phyloP scores from a whole-genome alignment of 2,888 invertebrate species.

The Reticulitermes lucifugus region DNA sequence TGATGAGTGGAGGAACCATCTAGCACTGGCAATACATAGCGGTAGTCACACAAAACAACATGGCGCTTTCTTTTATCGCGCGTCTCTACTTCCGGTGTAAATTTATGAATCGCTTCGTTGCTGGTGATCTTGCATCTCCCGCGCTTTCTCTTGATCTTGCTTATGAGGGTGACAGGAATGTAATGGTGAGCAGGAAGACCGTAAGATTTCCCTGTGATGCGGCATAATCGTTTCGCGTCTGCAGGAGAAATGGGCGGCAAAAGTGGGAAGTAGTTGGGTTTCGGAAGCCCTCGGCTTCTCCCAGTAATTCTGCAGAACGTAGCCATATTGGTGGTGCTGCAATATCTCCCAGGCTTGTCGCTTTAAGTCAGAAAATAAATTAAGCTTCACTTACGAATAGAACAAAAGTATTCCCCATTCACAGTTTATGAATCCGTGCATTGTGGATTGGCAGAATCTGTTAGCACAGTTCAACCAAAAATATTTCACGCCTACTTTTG shows the following conservation, averaged over 20 bases:
- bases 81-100: slow-evolving; percentile 54
- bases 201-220: slow-evolving; percentile 82
- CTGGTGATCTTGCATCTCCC: slow-evolving; percentile 74
- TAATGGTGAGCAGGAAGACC: slow-evolving; percentile 81
- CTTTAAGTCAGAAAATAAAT: neutral
- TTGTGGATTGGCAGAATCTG: neutral
- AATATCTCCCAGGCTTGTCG: neutral
- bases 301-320: slow-evolving; percentile 87
- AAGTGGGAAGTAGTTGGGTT: slow-evolving; percentile 85
- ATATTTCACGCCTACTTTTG: neutral
- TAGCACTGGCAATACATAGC: slow-evolving; percentile 79
- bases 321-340: slow-evolving; percentile 62
- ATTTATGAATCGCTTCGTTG: slow-evolving; percentile 73
- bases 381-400: neutral
- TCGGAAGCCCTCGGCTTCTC: slow-evolving; percentile 81
- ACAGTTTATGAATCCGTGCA: neutral
- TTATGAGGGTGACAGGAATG: slow-evolving; percentile 72
- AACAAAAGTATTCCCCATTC: neutral
- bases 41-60: slow-evolving; percentile 75
- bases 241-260: slow-evolving; percentile 84
- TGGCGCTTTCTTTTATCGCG: slow-evolving; percentile 73
- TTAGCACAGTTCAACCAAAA: neutral
- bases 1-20: slow-evolving; percentile 77
- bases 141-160: slow-evolving; percentile 52
- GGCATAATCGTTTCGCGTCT: slow-evolving; percentile 83